Evolutionary conservation across 2,113 vertebrate genomes (phyloP).

Genomic region (Saccopteryx bilineata): DNA sequence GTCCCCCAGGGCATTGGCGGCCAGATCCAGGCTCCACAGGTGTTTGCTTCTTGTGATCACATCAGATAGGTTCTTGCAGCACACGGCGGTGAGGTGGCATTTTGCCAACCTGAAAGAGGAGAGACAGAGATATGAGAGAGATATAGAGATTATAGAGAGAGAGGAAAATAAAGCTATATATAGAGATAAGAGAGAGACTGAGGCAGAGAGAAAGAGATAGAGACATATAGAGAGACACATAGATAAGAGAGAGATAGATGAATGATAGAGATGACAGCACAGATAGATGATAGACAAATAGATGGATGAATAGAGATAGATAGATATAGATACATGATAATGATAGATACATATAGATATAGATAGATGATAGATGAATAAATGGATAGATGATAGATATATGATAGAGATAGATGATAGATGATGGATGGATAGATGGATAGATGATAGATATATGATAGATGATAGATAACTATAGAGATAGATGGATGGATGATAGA

Average conservation of each 20-base stretch:
- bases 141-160: too few relatives aligned
- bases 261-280: too few relatives aligned
- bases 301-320: too few relatives aligned
- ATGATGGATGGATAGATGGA: not conserved
- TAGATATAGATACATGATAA: too few relatives aligned
- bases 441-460: too few relatives aligned
- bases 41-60: not conserved
- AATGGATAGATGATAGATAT: too few relatives aligned
- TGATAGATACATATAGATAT: not conserved
- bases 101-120: not conserved
- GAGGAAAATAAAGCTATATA: rapidly evolving
- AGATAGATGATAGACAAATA: not conserved
- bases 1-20: not conserved
- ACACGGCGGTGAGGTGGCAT: not conserved
- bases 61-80: not conserved
- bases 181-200: not conserved
- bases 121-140: not conserved
- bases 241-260: not conserved
- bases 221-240: not conserved
- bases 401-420: not conserved
- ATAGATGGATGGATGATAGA: too few relatives aligned
- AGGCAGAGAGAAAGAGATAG: not conserved
- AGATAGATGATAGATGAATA: too few relatives aligned
- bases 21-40: constrained; percentile 56
- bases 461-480: too few relatives aligned